phyloP scores from a whole-genome alignment of 2,797 vertebrate species.

The Melanotaenia parkinsoni region DNA sequence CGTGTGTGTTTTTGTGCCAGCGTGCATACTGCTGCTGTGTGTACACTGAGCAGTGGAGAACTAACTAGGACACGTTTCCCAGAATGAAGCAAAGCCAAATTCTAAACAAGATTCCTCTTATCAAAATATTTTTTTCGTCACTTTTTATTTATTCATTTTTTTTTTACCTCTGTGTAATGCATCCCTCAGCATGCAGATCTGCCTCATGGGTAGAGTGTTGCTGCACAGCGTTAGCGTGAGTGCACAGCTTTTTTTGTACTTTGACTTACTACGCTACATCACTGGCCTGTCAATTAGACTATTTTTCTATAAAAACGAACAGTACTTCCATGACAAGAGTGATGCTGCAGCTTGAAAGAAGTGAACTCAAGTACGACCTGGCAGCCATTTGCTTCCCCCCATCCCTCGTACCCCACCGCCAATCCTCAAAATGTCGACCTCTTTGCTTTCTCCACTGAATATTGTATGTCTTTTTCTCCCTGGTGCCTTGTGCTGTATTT shows the following conservation, averaged over 20 bases:
- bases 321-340: slow-evolving; percentile 21
- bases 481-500: slow-evolving; percentile 48
- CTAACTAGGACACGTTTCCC: slow-evolving; percentile 71
- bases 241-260: slow-evolving; percentile 36
- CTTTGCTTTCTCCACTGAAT: slow-evolving; percentile 58
- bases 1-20: slow-evolving; percentile 9
- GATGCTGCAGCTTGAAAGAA: slow-evolving; percentile 15
- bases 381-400: slow-evolving; percentile 50
- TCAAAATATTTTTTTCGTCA: slow-evolving; percentile 51
- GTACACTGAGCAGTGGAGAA: slow-evolving; percentile 54
- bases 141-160: slow-evolving; percentile 40
- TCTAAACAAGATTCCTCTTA: slow-evolving; percentile 48
- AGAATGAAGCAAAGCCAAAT: slow-evolving; percentile 57
- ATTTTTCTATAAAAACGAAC: slow-evolving; percentile 12
- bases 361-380: slow-evolving; percentile 24
- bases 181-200: slow-evolving; percentile 50
- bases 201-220: slow-evolving; percentile 37
- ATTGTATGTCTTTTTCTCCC: slow-evolving; percentile 53
- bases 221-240: slow-evolving; percentile 39
- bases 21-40: slow-evolving; percentile 23
- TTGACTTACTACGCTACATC: slow-evolving; percentile 32
- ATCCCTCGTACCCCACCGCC: slow-evolving; percentile 8
- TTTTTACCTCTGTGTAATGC: slow-evolving; percentile 51
- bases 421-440: slow-evolving; percentile 63
- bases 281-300: slow-evolving; percentile 48